A percentile compares a stretch with the other conserved stretches of the same genome.
Conservation (phyloP, 2,797 vertebrate species). For the Carcharodon carcharias region DNA sequence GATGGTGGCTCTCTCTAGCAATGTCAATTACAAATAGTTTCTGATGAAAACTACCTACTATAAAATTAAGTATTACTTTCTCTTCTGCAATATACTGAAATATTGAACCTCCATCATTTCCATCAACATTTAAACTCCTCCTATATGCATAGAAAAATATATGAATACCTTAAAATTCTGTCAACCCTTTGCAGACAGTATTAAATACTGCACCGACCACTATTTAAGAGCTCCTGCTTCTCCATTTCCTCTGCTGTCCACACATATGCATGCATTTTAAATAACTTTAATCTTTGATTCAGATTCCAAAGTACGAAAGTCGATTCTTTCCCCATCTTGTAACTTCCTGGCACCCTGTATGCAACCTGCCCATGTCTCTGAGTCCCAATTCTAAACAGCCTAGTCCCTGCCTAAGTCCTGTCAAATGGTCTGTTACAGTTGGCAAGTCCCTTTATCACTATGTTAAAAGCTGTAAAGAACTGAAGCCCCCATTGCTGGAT, state of each 20-base stretch:
- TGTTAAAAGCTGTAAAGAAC: background rate
- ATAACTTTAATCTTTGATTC: background rate
- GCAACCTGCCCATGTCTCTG: background rate
- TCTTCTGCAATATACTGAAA: background rate
- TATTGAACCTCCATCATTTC: background rate
- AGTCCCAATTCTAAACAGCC: background rate
- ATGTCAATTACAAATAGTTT: background rate
- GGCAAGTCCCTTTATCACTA: background rate
- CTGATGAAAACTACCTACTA: background rate
- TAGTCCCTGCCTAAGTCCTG: background rate
- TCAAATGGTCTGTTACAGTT: background rate
- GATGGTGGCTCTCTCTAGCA: background rate
- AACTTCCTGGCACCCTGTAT: background rate
- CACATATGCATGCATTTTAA: background rate
- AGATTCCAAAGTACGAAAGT: background rate
- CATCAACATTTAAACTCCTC: background rate
- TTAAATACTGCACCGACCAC: background rate
- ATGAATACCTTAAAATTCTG: background rate
- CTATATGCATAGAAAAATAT: background rate
- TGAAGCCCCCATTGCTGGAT: conserved; percentile 1
- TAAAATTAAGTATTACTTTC: background rate
- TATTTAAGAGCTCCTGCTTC: background rate
- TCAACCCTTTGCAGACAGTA: background rate
- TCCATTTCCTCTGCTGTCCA: background rate
- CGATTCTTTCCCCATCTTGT: background rate